Conservation (phyloP, 1,140 invertebrate genomes). For the Hyposmocoma kahamanoa region DNA sequence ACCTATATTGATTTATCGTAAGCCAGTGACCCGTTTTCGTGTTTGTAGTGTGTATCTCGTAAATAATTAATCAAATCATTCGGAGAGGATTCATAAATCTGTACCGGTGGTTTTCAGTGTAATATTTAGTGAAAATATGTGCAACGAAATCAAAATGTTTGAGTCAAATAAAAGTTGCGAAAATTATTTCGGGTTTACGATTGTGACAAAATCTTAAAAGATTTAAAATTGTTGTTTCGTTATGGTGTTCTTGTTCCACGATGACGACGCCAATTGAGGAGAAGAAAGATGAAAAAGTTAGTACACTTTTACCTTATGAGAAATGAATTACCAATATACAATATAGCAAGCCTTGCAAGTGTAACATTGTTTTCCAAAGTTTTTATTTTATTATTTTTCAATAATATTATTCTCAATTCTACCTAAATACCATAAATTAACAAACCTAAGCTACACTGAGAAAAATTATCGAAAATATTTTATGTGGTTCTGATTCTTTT, state of each 20-base stretch:
- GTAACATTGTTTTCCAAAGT: no score
- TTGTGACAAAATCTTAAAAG: conserved; percentile 18
- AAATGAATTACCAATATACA: no score
- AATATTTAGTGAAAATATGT: no score
- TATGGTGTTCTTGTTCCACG: conserved; percentile 57
- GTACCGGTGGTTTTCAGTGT: no score
- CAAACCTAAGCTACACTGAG: background rate
- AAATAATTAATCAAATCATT: conserved; percentile 59
- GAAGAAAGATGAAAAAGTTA: conserved; percentile 68
- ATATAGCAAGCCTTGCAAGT: no score
- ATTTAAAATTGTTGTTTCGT: conserved; percentile 42
- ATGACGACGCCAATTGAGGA: conserved; percentile 69
- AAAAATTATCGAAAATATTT: background rate
- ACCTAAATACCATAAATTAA: no score
- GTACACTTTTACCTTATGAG: conserved; percentile 1
- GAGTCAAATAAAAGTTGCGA: no score
- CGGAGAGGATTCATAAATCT: conserved; percentile 13
- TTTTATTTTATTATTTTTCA: no score
- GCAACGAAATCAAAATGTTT: no score
- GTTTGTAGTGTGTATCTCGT: conserved; percentile 52
- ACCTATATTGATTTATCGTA: conserved; percentile 68
- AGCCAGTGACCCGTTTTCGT: conserved; percentile 62
- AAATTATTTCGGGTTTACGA: no score
- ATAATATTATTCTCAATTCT: no score
- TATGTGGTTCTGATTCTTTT: no score